Evolutionary conservation across 2,888 invertebrate genomes (phyloP).

Genomic region (Tenthredo notha): DNA sequence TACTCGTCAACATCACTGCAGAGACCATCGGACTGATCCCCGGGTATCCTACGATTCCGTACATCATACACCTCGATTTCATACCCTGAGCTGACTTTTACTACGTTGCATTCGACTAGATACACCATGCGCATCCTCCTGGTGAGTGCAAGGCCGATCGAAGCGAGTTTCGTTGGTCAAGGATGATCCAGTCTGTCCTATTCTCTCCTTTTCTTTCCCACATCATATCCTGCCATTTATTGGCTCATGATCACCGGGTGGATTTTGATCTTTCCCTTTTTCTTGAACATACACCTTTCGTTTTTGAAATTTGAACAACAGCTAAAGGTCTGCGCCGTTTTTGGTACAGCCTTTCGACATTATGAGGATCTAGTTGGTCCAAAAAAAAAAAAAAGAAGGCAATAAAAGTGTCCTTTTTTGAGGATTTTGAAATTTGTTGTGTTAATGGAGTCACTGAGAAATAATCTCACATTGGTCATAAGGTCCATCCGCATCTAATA

Average conservation of each 20-base stretch:
- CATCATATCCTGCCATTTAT: constrained; percentile 36
- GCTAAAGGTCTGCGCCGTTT: background rate
- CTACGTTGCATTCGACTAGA: constrained; percentile 16
- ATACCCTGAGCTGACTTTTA: background rate
- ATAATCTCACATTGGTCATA: background rate
- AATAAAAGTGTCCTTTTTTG: background rate
- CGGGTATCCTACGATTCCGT: background rate
- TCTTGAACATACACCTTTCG: background rate
- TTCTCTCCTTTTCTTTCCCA: constrained; percentile 2
- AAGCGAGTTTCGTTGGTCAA: constrained; percentile 24
- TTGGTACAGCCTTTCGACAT: background rate
- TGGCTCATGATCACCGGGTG: background rate
- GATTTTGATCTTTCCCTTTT: background rate
- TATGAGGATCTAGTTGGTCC: background rate
- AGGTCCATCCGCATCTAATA: background rate
- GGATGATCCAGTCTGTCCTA: background rate
- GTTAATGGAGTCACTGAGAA: background rate
- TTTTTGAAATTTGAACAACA: background rate
- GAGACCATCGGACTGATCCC: constrained; percentile 68
- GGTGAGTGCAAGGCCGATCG: constrained; percentile 44
- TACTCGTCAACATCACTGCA: constrained; percentile 75
- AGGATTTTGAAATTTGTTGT: background rate
- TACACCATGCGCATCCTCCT: constrained; percentile 44
- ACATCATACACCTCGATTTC: background rate
- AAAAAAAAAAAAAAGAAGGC: background rate